These are phyloP conservation scores for Numenius arquata DNA, from an alignment of 2,113 vertebrate species.

Conservation along the genomic window DNA sequence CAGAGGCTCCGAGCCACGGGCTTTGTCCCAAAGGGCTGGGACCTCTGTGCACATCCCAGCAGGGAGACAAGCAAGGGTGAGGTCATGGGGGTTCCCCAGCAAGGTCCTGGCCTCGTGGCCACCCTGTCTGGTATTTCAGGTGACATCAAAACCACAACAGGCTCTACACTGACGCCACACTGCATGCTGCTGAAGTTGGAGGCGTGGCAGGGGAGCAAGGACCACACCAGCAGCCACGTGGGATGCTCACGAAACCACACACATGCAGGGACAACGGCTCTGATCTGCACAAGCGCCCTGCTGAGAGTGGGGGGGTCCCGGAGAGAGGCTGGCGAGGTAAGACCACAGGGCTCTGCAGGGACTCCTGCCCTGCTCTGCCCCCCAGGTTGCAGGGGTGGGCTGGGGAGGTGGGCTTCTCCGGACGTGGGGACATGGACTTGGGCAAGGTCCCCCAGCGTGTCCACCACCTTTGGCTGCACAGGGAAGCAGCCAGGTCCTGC, in stretches of 20 bases:
- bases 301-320: fast-evolving
- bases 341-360: neutral
- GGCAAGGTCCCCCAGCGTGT: neutral
- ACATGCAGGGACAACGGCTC: neutral
- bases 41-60: neutral
- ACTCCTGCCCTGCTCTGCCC: fast-evolving
- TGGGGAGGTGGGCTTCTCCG: neutral
- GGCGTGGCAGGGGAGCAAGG: neutral
- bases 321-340: fast-evolving
- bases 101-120: fast-evolving
- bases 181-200: neutral
- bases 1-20: fast-evolving
- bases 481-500: neutral
- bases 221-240: neutral
- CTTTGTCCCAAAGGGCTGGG: neutral
- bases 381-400: neutral
- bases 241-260: neutral
- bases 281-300: fast-evolving
- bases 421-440: fast-evolving
- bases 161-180: neutral
- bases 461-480: fast-evolving
- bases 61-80: neutral
- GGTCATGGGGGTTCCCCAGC: neutral
- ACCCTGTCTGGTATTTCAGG: neutral
- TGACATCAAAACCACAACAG: neutral